Evolutionary conservation across 2,113 vertebrate genomes (phyloP).

Genomic region (Cynocephalus volans): DNA sequence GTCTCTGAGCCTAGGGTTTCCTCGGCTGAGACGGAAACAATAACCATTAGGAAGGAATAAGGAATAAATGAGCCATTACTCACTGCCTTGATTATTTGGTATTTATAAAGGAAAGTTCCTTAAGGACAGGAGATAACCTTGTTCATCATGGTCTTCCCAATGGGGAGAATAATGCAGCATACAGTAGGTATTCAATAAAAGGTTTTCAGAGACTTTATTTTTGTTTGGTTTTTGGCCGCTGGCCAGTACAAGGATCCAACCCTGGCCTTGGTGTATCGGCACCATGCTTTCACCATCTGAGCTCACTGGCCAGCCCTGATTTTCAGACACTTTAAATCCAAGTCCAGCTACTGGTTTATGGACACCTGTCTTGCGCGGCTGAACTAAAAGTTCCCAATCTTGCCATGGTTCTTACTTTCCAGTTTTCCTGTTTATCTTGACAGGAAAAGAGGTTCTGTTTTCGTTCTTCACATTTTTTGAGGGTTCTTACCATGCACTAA

Average conservation of each 20-base stretch:
- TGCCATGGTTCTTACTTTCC: neutral
- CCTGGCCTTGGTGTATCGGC: no score
- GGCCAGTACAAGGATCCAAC: no score
- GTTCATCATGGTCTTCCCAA: neutral
- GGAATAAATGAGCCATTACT: neutral
- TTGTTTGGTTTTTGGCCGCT: no score
- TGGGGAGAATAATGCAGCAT: neutral
- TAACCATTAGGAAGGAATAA: neutral
- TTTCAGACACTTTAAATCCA: neutral
- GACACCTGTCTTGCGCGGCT: neutral
- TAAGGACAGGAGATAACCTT: neutral
- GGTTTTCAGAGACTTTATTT: neutral
- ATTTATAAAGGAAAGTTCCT: neutral
- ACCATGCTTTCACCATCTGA: no score
- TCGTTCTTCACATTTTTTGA: conserved; percentile 25
- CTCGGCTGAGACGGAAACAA: neutral
- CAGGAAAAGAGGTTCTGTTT: neutral
- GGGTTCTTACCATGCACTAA: neutral
- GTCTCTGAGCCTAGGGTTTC: conserved; percentile 9
- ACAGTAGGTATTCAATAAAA: neutral
- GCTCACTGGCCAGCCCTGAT: no score
- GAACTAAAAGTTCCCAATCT: neutral
- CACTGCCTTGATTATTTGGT: neutral
- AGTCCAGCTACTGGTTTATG: neutral
- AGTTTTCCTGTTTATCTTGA: neutral